Conservation (phyloP, 2,888 invertebrate genomes). For the Rhagonycha fulva region DNA sequence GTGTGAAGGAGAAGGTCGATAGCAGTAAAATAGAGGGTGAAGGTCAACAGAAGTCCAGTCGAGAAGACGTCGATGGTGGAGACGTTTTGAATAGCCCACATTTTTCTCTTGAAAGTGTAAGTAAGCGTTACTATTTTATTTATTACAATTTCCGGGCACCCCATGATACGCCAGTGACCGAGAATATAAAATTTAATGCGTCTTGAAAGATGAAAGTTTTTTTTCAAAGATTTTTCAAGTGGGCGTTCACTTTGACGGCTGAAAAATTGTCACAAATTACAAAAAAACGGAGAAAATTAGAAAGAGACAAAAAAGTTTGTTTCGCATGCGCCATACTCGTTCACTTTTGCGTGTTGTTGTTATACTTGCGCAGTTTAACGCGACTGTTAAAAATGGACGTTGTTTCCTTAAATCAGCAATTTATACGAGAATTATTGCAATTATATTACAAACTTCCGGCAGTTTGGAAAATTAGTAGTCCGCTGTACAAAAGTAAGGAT, state of each 20-base stretch:
- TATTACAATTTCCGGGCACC: not conserved
- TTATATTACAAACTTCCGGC: constrained; percentile 25
- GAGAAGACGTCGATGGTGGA: not conserved
- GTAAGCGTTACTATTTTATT: not conserved
- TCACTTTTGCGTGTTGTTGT: not conserved
- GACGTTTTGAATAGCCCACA: not conserved
- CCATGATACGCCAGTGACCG: not conserved
- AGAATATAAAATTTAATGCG: not conserved
- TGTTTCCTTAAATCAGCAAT: constrained; percentile 15
- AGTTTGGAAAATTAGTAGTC: constrained; percentile 23
- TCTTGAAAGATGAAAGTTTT: too few species aligned
- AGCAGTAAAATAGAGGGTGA: not conserved
- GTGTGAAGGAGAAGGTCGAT: too few species aligned
- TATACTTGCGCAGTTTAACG: not conserved
- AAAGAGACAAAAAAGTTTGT: not conserved
- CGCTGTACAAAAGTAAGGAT: constrained; percentile 23
- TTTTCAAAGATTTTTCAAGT: too few species aligned
- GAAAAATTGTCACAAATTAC: not conserved
- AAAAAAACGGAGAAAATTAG: not conserved
- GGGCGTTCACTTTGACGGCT: not conserved
- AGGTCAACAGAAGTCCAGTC: not conserved
- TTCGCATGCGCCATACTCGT: not conserved
- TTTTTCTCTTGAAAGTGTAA: not conserved
- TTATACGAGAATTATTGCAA: constrained; percentile 24
- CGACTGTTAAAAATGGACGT: constrained; percentile 15